Conservation (phyloP, 2,113 vertebrate species). For the Glaucidium brasilianum region DNA sequence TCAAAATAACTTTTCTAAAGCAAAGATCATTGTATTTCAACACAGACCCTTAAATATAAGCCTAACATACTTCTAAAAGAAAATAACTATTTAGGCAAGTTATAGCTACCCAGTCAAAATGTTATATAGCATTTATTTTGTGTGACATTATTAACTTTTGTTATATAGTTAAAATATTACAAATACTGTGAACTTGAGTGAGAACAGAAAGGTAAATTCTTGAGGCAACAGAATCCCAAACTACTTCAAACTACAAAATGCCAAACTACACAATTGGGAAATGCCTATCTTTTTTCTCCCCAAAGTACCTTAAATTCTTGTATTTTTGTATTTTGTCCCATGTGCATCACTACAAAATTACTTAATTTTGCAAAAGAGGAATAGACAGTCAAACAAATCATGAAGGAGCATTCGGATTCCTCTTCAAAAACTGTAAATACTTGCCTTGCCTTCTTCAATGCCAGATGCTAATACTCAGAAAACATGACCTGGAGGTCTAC, state of each 20-base stretch:
- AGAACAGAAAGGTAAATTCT: background rate
- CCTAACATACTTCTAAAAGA: background rate
- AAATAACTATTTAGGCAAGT: background rate
- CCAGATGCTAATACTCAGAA: background rate
- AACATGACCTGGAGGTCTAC: background rate
- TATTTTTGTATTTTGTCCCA: background rate
- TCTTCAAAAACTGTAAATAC: background rate
- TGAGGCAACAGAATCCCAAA: background rate
- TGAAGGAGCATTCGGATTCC: background rate
- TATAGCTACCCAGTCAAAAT: background rate
- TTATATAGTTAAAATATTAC: background rate
- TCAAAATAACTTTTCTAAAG: background rate
- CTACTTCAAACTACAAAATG: background rate
- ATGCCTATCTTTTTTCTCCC: fast-evolving
- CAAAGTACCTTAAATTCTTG: background rate
- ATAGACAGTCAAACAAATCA: background rate
- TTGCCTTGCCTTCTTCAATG: background rate
- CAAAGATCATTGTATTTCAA: background rate
- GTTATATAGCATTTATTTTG: background rate
- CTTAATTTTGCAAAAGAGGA: background rate
- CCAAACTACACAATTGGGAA: background rate
- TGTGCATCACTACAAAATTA: background rate
- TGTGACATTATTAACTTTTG: background rate
- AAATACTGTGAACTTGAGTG: background rate
- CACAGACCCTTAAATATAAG: background rate